Percentiles rank a stretch among this genome's conserved stretches.
Conservation (phyloP, 2,113 vertebrate species). For the Sclerurus mexicanus region DNA sequence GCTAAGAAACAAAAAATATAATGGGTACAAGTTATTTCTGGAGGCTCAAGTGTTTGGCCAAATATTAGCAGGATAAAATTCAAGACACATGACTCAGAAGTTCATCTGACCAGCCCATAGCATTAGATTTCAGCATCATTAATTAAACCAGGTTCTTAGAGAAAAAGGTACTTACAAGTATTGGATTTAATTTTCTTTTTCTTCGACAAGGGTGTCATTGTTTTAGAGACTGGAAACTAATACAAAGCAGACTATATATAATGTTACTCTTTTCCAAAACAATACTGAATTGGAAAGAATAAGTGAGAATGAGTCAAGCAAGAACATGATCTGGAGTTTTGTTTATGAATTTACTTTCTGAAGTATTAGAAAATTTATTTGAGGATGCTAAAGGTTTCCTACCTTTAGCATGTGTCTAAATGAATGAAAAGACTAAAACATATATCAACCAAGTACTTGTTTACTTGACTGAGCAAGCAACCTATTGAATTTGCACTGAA, state of each 20-base stretch:
- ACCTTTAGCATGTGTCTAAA: not conserved
- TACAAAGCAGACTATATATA: not conserved
- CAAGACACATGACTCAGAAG: not conserved
- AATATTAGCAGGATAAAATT: not conserved
- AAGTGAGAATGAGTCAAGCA: not conserved
- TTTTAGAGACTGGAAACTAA: not conserved
- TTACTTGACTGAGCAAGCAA: not conserved
- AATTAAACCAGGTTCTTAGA: not conserved
- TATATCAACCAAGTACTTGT: not conserved
- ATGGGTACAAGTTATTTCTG: not conserved
- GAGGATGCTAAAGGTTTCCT: not conserved
- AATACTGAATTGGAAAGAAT: not conserved
- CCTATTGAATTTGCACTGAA: not conserved
- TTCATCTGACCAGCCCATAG: not conserved
- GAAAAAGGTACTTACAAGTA: not conserved
- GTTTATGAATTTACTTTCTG: not conserved
- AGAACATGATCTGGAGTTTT: not conserved
- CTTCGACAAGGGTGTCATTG: not conserved
- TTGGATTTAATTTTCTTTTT: not conserved
- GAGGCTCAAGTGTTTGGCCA: not conserved
- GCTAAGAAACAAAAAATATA: not conserved
- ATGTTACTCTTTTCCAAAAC: not conserved
- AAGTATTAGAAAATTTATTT: not conserved
- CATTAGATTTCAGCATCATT: not conserved
- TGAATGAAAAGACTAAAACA: not conserved